Evolutionary conservation across 2,888 invertebrate genomes (phyloP), one percentile per base, ranked within the genome.

Genomic region (Volucella zonaria): DNA sequence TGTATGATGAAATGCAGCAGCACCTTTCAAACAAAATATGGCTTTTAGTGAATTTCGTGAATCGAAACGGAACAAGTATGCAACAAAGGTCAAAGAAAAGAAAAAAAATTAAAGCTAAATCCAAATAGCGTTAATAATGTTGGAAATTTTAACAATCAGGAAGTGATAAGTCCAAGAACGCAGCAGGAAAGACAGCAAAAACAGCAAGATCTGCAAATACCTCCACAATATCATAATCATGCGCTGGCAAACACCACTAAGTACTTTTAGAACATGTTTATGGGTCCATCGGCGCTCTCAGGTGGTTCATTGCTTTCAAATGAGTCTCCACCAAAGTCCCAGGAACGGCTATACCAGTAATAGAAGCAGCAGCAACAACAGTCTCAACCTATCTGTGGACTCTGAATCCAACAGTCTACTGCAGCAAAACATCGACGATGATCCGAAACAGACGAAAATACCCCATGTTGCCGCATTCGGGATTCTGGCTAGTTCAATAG

Each of bases 51-150:
- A n/a, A n/a, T n/a, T n/a, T n/a, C n/a, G n/a, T n/a, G n/a, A n/a
- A n/a, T n/a, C n/a, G n/a, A 92, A 92, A 89, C 88, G 92, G 87
- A 92, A 92, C 88, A 92, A 92, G 82, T 92, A 92, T 87, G 92
- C 92, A 87, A 92, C 92, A 90, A 92, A 91, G 91, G 91, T 92
- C 90, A 90, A 92, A 90, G 90, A 91, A 89, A 91, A 90, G 90
- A 92, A 92, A 90, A 90, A 91, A 90, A 88, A 89, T 87, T 90
- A 88, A 91, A 91, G 88, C 89, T 90, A 87, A 89, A 85, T 83
- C 87, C 87, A 89, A 88, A 86, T 82, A 83, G 82, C 81, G 87
- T 76, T 85, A 85, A 85, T 86, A 81, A 86, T 81, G 43, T 81
- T 81, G 87, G 86, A 82, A 86, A 86, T 82, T 86, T 86, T 81